Percentiles rank a stretch among this genome's conserved stretches.
Evolutionary conservation across 2,113 vertebrate species (phyloP).

Genomic region (pig (Sus scrofa)): T2T-Sscrofa CM000812.6:874001-874500

Average conservation of each 20-base stretch:
- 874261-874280: background rate
- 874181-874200: rapidly evolving
- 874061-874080: rapidly evolving
- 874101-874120: rapidly evolving
- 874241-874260: background rate
- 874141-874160: rapidly evolving
- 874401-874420: background rate
- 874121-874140: rapidly evolving
- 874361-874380: rapidly evolving
- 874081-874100: background rate
- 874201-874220: no score
- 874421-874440: background rate
- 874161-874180: rapidly evolving
- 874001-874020: rapidly evolving
- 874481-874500: conserved; percentile 43
- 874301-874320: background rate
- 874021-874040: no score
- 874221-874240: background rate
- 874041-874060: no score
- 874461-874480: background rate
- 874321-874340: background rate
- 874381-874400: rapidly evolving
- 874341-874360: rapidly evolving
- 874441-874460: background rate
- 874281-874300: background rate